Percentiles rank a stretch among this genome's conserved stretches.
phyloP scores from a whole-genome alignment of 2,113 vertebrate genomes.

The Upupa epops region DNA sequence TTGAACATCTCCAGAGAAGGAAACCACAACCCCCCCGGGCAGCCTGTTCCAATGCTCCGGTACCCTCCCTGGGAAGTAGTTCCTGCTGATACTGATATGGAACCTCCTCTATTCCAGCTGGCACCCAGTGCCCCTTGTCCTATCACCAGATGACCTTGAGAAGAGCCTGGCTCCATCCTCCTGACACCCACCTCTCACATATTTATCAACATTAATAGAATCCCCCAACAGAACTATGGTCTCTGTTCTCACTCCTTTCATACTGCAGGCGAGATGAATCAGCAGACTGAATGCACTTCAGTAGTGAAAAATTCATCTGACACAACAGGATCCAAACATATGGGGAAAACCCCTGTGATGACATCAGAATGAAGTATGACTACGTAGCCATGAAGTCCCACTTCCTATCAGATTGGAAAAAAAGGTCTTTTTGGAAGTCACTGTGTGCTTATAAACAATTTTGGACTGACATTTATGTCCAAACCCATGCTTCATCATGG shows the following conservation, averaged over 20 bases:
- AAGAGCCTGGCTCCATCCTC: no score
- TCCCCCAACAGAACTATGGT: accelerated
- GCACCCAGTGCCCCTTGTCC: no score
- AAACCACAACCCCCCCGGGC: no score
- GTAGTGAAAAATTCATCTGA: background rate
- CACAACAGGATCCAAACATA: background rate
- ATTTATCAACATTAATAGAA: no score
- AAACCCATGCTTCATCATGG: accelerated
- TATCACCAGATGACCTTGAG: no score
- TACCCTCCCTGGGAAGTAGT: no score
- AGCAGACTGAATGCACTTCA: background rate
- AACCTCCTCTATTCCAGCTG: no score
- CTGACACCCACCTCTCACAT: no score
- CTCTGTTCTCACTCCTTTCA: background rate
- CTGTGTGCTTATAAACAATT: background rate
- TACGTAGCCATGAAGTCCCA: accelerated
- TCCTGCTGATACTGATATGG: no score
- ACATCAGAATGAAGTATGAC: background rate
- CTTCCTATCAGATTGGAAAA: background rate
- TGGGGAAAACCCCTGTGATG: background rate
- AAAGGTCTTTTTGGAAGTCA: background rate
- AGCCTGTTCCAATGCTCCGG: no score
- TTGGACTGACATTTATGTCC: background rate
- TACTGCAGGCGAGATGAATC: background rate
- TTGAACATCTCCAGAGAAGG: no score